A percentile compares a stretch with the other conserved stretches of the same genome.
Conservation (phyloP, 2,113 vertebrate species). For the Chlamydotis undulata region DNA sequence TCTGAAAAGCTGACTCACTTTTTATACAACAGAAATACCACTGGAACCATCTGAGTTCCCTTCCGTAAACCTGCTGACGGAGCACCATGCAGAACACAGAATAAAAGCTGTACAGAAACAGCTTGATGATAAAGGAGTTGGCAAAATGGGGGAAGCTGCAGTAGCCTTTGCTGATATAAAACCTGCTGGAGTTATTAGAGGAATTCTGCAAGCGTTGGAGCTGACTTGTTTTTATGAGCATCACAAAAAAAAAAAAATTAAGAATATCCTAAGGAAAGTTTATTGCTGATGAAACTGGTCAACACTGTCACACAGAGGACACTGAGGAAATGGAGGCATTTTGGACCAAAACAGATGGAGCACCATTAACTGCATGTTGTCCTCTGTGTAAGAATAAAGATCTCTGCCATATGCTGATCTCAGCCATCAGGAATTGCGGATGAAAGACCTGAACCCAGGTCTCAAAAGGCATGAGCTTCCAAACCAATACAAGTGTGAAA, state of each 20-base stretch:
- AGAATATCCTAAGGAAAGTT: not conserved
- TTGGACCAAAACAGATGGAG: not conserved
- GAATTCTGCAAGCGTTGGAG: not conserved
- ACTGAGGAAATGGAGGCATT: not conserved
- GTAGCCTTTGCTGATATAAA: not conserved
- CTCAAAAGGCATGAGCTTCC: not conserved
- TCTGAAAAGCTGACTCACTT: slow-evolving; percentile 42
- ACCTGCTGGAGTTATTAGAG: not conserved
- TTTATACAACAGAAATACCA: not conserved
- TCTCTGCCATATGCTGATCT: not conserved
- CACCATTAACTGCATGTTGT: not conserved
- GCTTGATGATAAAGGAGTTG: not conserved
- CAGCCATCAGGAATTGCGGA: not conserved
- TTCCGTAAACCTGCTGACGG: slow-evolving; percentile 29
- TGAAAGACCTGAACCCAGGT: not conserved
- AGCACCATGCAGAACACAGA: not conserved
- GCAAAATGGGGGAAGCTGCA: not conserved
- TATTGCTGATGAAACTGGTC: not conserved
- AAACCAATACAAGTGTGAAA: not conserved
- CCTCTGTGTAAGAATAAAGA: not conserved
- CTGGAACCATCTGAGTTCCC: slow-evolving; percentile 8
- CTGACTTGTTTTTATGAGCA: not conserved
- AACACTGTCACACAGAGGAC: not conserved
- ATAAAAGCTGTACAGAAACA: not conserved
- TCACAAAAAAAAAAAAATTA: not conserved